A percentile compares a stretch with the other conserved stretches of the same genome.
These are phyloP conservation scores for Ophion ellenae DNA, from an alignment of 2,888 invertebrate species.

Conservation along the genomic window DNA sequence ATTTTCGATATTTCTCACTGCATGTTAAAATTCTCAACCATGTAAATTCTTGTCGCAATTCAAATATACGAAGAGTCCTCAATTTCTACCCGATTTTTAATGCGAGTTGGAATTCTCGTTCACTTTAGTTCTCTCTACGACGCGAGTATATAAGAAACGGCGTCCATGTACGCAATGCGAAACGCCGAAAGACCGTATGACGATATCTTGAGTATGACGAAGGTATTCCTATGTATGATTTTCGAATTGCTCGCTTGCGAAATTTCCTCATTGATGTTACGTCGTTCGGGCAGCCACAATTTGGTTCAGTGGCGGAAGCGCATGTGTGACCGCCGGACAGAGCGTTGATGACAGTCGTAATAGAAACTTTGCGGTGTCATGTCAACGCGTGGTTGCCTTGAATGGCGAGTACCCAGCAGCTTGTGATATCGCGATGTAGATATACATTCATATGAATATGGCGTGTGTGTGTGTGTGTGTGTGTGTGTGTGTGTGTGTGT, in stretches of 20 bases:
- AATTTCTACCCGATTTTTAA: neutral
- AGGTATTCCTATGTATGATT: neutral
- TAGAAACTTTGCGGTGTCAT: slow-evolving; percentile 63
- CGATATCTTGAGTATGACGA: neutral
- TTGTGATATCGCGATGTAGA: slow-evolving; percentile 40
- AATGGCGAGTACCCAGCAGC: slow-evolving; percentile 48
- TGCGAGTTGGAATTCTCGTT: neutral
- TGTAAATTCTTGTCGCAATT: too few relatives aligned
- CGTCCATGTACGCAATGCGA: neutral
- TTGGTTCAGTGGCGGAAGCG: slow-evolving; percentile 48
- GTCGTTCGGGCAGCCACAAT: slow-evolving; percentile 53
- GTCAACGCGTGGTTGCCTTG: slow-evolving; percentile 56
- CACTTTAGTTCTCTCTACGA: neutral
- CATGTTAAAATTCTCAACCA: too few relatives aligned
- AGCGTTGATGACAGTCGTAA: slow-evolving; percentile 65
- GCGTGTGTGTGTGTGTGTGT: neutral
- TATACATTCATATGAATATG: slow-evolving; percentile 1
- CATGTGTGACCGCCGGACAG: slow-evolving; percentile 42
- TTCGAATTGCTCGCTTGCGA: slow-evolving; percentile 7
- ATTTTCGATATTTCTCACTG: too few relatives aligned
- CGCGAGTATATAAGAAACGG: neutral
- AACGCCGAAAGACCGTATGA: neutral
- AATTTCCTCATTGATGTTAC: neutral
- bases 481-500: too few relatives aligned
- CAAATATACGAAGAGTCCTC: too few relatives aligned